These are phyloP conservation scores for Tineola bisselliella DNA, from an alignment of 2,888 invertebrate species.

Conservation along the genomic window DNA sequence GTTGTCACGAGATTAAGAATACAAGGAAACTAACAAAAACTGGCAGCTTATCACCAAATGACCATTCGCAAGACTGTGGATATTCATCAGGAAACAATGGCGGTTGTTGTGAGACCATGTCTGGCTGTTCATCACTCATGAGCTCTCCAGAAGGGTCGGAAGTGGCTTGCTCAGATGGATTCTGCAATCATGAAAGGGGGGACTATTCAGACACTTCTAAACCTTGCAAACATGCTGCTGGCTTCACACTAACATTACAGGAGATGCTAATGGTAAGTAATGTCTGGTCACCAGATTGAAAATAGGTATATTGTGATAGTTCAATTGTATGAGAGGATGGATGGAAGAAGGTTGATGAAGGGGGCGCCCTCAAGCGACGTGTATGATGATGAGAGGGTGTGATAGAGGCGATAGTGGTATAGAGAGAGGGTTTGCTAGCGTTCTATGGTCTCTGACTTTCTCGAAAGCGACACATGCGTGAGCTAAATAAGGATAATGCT, in stretches of 20 bases:
- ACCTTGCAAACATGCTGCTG: conserved; percentile 46
- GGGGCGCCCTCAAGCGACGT: too few relatives aligned
- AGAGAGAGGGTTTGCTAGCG: too few relatives aligned
- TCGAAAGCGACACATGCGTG: too few relatives aligned
- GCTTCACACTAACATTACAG: conserved; percentile 73
- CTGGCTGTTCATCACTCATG: conserved; percentile 78
- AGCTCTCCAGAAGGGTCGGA: conserved; percentile 92
- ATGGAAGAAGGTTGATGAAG: too few relatives aligned
- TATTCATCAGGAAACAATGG: conserved; percentile 80
- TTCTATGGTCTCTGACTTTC: too few relatives aligned
- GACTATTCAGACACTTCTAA: conserved; percentile 52
- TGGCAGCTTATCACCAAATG: conserved; percentile 71
- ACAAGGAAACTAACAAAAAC: conserved; percentile 52
- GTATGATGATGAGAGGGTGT: too few relatives aligned
- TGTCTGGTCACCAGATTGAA: too few relatives aligned
- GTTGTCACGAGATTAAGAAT: conserved; percentile 61
- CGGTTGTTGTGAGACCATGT: conserved; percentile 73
- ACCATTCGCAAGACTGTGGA: conserved; percentile 84
- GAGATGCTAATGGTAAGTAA: conserved; percentile 79
- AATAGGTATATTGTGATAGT: too few relatives aligned
- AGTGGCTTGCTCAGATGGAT: conserved; percentile 87
- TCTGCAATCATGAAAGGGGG: conserved; percentile 80
- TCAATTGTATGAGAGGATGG: too few relatives aligned
- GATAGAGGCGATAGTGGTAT: too few relatives aligned
- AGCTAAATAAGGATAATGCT: too few relatives aligned